Conservation (phyloP, 2,797 vertebrate species). For the Varecia variegata region DNA sequence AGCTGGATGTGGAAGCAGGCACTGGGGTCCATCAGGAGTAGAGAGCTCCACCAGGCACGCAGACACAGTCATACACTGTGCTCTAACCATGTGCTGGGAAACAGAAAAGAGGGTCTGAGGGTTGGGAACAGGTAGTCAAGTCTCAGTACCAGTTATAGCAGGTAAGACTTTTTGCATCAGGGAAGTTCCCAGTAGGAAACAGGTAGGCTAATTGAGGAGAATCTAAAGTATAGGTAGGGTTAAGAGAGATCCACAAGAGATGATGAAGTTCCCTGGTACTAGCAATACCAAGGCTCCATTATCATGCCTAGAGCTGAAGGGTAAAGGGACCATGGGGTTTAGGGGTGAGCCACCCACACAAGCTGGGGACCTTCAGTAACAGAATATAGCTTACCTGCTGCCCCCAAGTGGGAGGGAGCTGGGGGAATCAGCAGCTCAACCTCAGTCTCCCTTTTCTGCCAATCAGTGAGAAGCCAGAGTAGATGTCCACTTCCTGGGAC, state of each 20-base stretch:
- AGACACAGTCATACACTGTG: no score
- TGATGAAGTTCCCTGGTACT: not conserved
- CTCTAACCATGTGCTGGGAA: not conserved
- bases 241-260: not conserved
- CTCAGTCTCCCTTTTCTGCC: not conserved
- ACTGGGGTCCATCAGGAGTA: not conserved
- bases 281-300: not conserved
- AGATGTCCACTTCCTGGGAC: not conserved
- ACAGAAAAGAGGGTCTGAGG: not conserved
- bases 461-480: not conserved
- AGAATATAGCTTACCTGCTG: not conserved
- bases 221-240: not conserved
- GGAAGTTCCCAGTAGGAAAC: not conserved
- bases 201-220: not conserved
- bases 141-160: not conserved
- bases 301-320: not conserved
- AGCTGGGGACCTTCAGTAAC: not conserved
- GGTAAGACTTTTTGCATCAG: not conserved
- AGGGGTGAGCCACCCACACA: fast-evolving
- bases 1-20: not conserved
- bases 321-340: no score
- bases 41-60: no score
- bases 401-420: not conserved
- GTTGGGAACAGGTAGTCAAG: not conserved
- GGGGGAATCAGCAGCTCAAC: not conserved